phyloP scores from a whole-genome alignment of 2,888 invertebrate species.

The Chymomyza amoena region DNA sequence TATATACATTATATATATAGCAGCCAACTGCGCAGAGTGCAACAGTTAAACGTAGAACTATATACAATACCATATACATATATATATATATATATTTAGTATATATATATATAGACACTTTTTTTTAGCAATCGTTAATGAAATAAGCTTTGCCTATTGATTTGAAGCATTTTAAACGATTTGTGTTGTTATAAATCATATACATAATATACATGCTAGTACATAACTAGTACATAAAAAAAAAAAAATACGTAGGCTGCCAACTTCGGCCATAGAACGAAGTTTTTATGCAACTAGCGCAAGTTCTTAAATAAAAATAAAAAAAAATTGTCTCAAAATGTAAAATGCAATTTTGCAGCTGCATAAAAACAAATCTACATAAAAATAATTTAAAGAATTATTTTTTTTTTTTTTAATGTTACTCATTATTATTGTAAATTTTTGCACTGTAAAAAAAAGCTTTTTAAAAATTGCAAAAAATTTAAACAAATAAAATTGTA shows the following conservation, averaged over 20 bases:
- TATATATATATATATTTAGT: conserved; percentile 29
- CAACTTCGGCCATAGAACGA: not conserved
- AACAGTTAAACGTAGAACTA: conserved; percentile 57
- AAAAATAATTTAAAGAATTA: not conserved
- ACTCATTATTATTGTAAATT: not conserved
- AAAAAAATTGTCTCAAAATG: not conserved
- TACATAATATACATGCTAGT: not conserved
- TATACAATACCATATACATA: conserved; percentile 32
- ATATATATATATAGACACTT: conserved; percentile 13
- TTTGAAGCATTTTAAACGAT: not conserved
- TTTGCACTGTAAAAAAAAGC: conserved; percentile 6
- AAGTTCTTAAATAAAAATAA: not conserved
- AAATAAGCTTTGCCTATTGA: not conserved
- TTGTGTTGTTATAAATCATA: not conserved
- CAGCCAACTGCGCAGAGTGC: not conserved
- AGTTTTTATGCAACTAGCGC: not conserved
- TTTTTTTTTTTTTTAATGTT: not conserved
- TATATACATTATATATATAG: not conserved
- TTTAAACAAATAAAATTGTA: not conserved
- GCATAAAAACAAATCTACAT: not conserved
- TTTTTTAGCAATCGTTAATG: not conserved
- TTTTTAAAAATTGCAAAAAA: not conserved
- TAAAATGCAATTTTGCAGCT: not conserved
- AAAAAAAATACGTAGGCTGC: not conserved
- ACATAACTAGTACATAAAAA: not conserved